phyloP scores from a whole-genome alignment of 2,113 vertebrate species.

The Tinamus guttatus region DNA sequence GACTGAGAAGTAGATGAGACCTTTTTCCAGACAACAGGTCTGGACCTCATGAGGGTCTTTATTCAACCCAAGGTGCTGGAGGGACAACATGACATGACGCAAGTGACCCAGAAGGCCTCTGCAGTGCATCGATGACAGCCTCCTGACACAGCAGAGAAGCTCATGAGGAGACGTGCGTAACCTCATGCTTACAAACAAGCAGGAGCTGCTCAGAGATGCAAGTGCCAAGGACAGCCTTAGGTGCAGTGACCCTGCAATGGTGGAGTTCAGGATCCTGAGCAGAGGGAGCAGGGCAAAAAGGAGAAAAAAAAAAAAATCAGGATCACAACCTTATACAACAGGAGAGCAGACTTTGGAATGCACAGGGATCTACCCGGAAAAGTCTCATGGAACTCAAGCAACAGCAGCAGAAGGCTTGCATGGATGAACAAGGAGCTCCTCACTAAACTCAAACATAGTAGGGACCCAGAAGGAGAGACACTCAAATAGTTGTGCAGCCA shows the following conservation, averaged over 20 bases:
- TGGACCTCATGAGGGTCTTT: rapidly evolving
- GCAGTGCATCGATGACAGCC: background rate
- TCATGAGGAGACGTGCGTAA: background rate
- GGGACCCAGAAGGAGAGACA: background rate
- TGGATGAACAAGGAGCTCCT: background rate
- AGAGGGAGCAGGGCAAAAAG: background rate
- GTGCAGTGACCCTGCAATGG: background rate
- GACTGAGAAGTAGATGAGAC: background rate
- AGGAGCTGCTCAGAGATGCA: background rate
- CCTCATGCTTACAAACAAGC: background rate
- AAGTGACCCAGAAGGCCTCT: background rate
- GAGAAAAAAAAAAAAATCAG: background rate
- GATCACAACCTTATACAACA: background rate
- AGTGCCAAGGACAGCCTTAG: background rate
- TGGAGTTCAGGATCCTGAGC: background rate
- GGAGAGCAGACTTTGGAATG: background rate
- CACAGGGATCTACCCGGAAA: background rate
- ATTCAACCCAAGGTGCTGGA: background rate
- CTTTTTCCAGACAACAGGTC: background rate
- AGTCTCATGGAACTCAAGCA: background rate
- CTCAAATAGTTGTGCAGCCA: too few species aligned
- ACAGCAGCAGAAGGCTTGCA: background rate
- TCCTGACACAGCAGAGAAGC: background rate
- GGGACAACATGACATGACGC: background rate
- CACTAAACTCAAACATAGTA: background rate